Percentiles rank a stretch among this genome's conserved stretches.
Evolutionary conservation across 1,140 invertebrate genomes (phyloP).

Genomic region (Hycleus phaleratus): DNA sequence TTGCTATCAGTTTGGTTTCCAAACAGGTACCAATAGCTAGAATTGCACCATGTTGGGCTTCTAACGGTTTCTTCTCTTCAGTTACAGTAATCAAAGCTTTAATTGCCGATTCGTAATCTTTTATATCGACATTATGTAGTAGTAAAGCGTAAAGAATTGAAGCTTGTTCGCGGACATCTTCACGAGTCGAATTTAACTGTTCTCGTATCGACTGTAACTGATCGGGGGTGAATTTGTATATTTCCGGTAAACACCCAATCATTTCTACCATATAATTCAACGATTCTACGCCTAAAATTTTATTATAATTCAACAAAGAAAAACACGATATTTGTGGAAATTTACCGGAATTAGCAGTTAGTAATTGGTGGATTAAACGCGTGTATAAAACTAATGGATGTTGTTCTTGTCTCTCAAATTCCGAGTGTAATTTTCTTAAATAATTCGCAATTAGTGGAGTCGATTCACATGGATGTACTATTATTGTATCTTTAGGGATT

Average conservation of each 20-base stretch:
- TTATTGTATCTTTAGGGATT: conserved; percentile 32
- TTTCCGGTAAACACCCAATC: conserved; percentile 55
- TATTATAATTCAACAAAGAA: background rate
- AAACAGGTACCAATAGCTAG: conserved; percentile 59
- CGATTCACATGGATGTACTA: conserved; percentile 54
- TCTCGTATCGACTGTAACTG: conserved; percentile 53
- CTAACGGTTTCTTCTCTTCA: conserved; percentile 50
- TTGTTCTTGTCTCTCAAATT: conserved; percentile 41
- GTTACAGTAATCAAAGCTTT: conserved; percentile 47
- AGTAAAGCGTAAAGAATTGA: conserved; percentile 63
- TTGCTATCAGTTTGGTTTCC: conserved; percentile 46
- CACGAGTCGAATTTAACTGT: conserved; percentile 60
- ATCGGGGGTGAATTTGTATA: conserved; percentile 27
- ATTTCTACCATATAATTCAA: conserved; percentile 67
- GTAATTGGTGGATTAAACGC: conserved; percentile 54
- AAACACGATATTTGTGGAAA: background rate
- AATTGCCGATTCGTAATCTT: conserved; percentile 45
- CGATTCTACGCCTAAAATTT: conserved; percentile 41
- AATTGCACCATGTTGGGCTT: conserved; percentile 66
- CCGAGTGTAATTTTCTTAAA: conserved; percentile 43
- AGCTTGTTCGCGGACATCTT: conserved; percentile 63
- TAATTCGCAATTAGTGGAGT: conserved; percentile 55
- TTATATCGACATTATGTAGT: conserved; percentile 41
- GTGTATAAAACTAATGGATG: conserved; percentile 55
- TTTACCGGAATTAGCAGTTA: conserved; percentile 52